phyloP scores from a whole-genome alignment of 2,888 invertebrate genomes.

The Electrophaes corylata region DNA sequence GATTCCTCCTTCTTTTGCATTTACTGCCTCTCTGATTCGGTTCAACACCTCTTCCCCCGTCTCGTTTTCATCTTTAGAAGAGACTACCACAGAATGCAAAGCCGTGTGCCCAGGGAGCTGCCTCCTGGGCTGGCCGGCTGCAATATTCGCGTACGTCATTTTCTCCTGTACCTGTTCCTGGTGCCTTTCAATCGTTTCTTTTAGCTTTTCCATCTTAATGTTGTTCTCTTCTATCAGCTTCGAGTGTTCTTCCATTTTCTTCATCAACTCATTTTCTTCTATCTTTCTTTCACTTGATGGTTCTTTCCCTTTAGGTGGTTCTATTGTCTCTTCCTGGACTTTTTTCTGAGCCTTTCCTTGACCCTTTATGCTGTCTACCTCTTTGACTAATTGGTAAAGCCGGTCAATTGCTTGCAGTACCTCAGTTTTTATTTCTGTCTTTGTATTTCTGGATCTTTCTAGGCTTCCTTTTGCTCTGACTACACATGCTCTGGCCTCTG shows the following conservation, averaged over 20 bases:
- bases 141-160: neutral
- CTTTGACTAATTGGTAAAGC: too few relatives aligned
- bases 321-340: too few relatives aligned
- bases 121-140: neutral
- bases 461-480: neutral
- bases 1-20: neutral
- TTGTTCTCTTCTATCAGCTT: neutral
- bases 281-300: neutral
- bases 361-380: neutral
- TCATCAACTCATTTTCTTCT: neutral
- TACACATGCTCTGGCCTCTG: neutral
- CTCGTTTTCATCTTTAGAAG: neutral
- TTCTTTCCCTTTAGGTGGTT: too few relatives aligned
- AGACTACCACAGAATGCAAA: neutral
- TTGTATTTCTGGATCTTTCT: neutral
- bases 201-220: neutral
- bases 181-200: neutral
- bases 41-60: neutral
- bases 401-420: too few relatives aligned
- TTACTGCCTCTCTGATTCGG: neutral
- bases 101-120: neutral
- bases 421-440: neutral
- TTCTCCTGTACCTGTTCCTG: neutral
- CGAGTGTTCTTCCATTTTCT: neutral
- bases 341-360: neutral